These are phyloP conservation scores for Sycophaga agraensis DNA, from an alignment of 1,140 invertebrate species.

Conservation along the genomic window DNA sequence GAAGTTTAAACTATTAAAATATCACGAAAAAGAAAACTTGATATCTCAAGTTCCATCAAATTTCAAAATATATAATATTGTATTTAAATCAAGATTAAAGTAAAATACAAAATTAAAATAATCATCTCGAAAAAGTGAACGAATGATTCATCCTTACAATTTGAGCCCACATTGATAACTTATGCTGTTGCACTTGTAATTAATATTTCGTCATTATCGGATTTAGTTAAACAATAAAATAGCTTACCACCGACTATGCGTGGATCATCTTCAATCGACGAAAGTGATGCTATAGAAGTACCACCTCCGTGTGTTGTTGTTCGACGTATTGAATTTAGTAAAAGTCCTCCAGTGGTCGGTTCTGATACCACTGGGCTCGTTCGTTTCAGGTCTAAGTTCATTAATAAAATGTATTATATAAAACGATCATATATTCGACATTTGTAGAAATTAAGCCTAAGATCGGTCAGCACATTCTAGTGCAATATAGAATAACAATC, in stretches of 20 bases:
- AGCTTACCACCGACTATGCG: slow-evolving; percentile 60
- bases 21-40: too few relatives aligned
- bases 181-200: slow-evolving; percentile 5
- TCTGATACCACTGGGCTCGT: slow-evolving; percentile 59
- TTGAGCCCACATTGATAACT: background rate
- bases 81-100: too few relatives aligned
- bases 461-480: too few relatives aligned
- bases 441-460: too few relatives aligned
- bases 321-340: slow-evolving; percentile 55
- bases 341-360: slow-evolving; percentile 59
- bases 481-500: too few relatives aligned
- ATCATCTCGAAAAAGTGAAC: too few relatives aligned
- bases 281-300: slow-evolving; percentile 53
- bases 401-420: slow-evolving; percentile 8
- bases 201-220: background rate
- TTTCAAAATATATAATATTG: too few relatives aligned
- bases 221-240: slow-evolving; percentile 18
- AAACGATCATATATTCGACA: too few relatives aligned
- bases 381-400: slow-evolving; percentile 60
- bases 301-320: slow-evolving; percentile 51
- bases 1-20: background rate
- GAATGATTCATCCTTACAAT: too few relatives aligned
- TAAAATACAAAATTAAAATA: too few relatives aligned
- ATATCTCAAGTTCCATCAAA: too few relatives aligned
- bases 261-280: slow-evolving; percentile 61